Conservation (phyloP, 2,113 vertebrate genomes). For the Columba livia region DNA sequence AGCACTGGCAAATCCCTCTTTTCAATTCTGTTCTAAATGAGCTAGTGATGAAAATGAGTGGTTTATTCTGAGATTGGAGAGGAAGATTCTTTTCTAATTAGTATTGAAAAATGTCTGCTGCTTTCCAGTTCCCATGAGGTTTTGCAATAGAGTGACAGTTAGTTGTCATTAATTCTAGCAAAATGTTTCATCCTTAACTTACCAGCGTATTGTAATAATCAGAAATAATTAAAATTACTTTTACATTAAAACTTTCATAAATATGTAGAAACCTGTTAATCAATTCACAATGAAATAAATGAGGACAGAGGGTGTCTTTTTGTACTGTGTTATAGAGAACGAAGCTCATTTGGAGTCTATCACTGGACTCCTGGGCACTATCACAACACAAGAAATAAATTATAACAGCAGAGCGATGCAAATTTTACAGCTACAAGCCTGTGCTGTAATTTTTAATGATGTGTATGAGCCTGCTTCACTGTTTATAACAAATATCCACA, state of each 20-base stretch:
- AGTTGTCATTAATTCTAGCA: constrained; percentile 11
- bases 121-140: background rate
- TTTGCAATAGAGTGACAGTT: background rate
- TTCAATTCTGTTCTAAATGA: background rate
- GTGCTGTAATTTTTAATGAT: constrained; percentile 2
- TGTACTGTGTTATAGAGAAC: background rate
- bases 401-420: background rate
- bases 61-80: background rate
- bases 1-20: background rate
- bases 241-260: constrained; percentile 3
- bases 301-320: background rate
- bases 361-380: constrained; percentile 19
- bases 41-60: background rate
- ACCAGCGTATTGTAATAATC: background rate
- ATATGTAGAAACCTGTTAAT: constrained; percentile 27
- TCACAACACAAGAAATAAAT: constrained; percentile 38
- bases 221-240: constrained; percentile 45
- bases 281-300: constrained; percentile 3
- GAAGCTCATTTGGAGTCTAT: background rate
- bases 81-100: constrained; percentile 15
- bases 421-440: constrained; percentile 1
- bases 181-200: background rate
- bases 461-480: background rate
- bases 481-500: background rate
- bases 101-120: background rate